phyloP scores from a whole-genome alignment of 2,888 invertebrate species.

The Apeira syringaria region DNA sequence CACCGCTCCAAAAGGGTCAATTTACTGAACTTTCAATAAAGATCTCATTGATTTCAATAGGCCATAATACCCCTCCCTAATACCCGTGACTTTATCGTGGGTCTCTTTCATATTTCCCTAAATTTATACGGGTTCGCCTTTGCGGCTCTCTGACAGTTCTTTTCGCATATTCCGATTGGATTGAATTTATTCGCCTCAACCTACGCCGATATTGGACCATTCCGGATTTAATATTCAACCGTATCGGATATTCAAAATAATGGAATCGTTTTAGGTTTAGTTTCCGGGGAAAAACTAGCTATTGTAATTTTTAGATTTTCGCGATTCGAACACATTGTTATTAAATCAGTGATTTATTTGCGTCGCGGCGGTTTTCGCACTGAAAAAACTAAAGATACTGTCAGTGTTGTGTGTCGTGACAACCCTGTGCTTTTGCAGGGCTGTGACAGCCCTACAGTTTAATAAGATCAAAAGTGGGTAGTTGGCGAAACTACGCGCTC shows the following conservation, averaged over 20 bases:
- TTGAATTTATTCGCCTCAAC: constrained; percentile 57
- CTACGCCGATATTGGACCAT: constrained; percentile 43
- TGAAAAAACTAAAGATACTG: too few species aligned
- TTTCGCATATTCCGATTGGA: constrained; percentile 58
- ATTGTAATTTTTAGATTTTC: too few species aligned
- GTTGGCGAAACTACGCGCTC: too few species aligned
- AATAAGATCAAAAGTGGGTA: too few species aligned
- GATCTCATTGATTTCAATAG: constrained; percentile 75
- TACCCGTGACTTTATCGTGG: constrained; percentile 66
- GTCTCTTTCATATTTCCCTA: constrained; percentile 61
- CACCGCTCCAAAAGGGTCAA: constrained; percentile 45
- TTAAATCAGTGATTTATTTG: too few species aligned
- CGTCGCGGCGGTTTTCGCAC: too few species aligned
- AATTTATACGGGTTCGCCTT: constrained; percentile 67
- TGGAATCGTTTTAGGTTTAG: constrained; percentile 23
- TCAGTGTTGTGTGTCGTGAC: too few species aligned
- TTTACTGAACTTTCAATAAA: constrained; percentile 70
- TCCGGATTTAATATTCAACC: constrained; percentile 40
- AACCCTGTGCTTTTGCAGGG: too few species aligned
- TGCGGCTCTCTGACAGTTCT: constrained; percentile 61
- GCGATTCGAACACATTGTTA: too few species aligned
- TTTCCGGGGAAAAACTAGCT: constrained; percentile 21
- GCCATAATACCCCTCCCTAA: constrained; percentile 63
- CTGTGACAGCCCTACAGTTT: too few species aligned
- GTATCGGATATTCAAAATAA: constrained; percentile 32